Evolutionary conservation across 2,888 invertebrate genomes (phyloP), one percentile per base, ranked within the genome.

Genomic region (Tridacna crocea): DNA sequence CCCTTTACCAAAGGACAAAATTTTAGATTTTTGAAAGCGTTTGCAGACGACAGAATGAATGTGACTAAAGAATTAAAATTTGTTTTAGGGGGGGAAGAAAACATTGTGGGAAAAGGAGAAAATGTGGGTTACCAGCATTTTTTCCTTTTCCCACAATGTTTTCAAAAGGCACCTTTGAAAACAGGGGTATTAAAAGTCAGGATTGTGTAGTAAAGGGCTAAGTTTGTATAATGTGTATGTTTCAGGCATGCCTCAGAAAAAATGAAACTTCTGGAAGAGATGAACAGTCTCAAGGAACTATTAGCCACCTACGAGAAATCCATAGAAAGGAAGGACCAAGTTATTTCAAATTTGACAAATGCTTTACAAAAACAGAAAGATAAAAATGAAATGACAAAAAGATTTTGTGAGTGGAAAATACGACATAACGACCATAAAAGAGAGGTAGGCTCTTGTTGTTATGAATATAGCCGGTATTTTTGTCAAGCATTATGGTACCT

Each of bases 321-420:
- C 11, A 91, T 94, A 51, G 88, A 91, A 72, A 84, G 94, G n/a
- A 94, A 94, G 82, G 94, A 94, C 80, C 89, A 91, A 75, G 92
- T 94, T 47, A 93, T 94, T 36, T 89, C 92, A 10, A 94, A 94
- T 80, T 87, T 94, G 48, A 93, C 93, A 0, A 79, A 90, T 0
- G 93, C 92, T 46, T 82, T 94, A 78, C 91, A 92, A 83, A 92
- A 92, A 85, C 93, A 94, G 85, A 89, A 88, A 75, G 93, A 94
- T 61, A 93, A 93, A 81, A 87, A 86, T 27, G 91, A 93, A 24
- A 89, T 93, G 89, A 86, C 91, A 77, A 90, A 89, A 72, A 90
- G 91, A 48, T 94, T 94, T 87, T 90, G 88, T 81, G 93, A 93
- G 36, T 93, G 94, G 94, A 92, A 91, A 72, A 81, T 92, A 0